Base-by-base conservation (phyloP, 1,140 invertebrate genomes). In the Nephotettix cincticeps region DNA sequence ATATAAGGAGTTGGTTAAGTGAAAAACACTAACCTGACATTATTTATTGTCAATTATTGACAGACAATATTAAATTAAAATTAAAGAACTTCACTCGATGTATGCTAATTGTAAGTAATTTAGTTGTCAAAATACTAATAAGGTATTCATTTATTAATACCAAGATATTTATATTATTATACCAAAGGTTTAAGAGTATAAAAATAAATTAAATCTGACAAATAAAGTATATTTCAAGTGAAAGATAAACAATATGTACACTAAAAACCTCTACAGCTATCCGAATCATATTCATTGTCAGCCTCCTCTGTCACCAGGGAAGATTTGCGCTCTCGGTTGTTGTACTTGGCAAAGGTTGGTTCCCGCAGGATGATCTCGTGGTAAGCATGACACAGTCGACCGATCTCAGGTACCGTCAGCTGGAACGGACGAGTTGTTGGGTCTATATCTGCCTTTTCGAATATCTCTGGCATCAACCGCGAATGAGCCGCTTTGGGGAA, bases 341-440 rank as follows among this genome's bases (percentile, higher is more conserved):
- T 84, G 80, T 92, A 96, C 19, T 82, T 76, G 30, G 81, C 81
- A 71, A 95, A 80, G 71, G 88, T 85, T n/a, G 92, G 90, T 81
- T 92, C 82, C 73, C 87, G 82, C 63, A 88, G 81, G 68, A 91
- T 85, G 28, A 95, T 86, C 71, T 88, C 83, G 71, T 86, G 83
- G 77, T 97, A 99, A 2, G 89, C 89, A 73, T 88, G 84, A 74
- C 91, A 91, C 17, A 98, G 77, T 73, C 89, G 84, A 14, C 87
- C 83, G 79, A 95, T 91, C 77, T 98, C 93, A 67, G 90, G 88
- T 66, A 95, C 89, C 0, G 88, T 86, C 11, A 97, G 80, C 78
- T 93, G 83, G 74, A 86, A 90, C 0, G 95, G 86, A 76, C 88
- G 84, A 11, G 84, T 83, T 2, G 83, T 82, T 17, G 90, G 89